Evolutionary conservation across 2,888 invertebrate species (phyloP).

Genomic region (Drosophila birchii): DNA sequence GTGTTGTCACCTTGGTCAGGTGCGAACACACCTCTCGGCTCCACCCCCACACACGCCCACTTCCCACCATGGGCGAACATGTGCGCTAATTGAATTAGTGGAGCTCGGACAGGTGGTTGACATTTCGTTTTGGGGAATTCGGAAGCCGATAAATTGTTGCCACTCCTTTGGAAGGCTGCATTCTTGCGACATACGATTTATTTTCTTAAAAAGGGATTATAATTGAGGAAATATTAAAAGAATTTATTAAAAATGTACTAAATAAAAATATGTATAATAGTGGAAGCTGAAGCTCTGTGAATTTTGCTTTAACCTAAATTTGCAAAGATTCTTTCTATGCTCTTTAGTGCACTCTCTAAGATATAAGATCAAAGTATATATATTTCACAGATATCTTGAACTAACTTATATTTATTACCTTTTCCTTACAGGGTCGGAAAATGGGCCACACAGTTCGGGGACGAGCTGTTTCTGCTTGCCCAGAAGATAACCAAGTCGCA

Average conservation of each 20-base stretch:
- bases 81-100: constrained; percentile 75
- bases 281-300: not conserved
- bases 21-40: constrained; percentile 18
- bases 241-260: not conserved
- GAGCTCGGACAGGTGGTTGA: constrained; percentile 76
- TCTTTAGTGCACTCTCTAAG: not conserved
- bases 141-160: constrained; percentile 10
- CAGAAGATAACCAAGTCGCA: constrained; percentile 91
- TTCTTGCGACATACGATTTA: not conserved
- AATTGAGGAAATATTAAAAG: no score
- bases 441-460: constrained; percentile 92
- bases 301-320: no score
- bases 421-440: constrained; percentile 88
- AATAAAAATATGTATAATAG: not conserved
- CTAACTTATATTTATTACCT: not conserved
- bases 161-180: not conserved
- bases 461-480: constrained; percentile 92
- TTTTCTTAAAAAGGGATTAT: no score
- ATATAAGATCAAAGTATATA: not conserved
- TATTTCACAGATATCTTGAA: not conserved
- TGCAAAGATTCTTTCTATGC: not conserved
- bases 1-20: constrained; percentile 22
- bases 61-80: constrained; percentile 53
- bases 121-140: constrained; percentile 47
- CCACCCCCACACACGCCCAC: constrained; percentile 6